Base-by-base conservation (phyloP, 2,888 invertebrate genomes). In the Pecten maximus region DNA sequence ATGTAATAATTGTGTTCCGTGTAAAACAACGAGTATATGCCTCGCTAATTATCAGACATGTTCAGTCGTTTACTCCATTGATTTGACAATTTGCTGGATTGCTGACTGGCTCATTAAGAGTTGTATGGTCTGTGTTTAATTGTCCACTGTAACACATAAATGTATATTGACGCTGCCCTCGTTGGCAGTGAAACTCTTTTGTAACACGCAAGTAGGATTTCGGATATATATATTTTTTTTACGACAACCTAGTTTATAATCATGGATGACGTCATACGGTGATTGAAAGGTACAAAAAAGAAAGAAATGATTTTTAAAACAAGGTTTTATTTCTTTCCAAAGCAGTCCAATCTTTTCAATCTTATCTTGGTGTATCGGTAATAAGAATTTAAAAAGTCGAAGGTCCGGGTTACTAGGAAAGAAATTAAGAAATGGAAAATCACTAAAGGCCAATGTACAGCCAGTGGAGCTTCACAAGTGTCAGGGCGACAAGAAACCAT, bases 51-150 rank as follows among this genome's bases (percentile, higher is more conserved):
- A 35, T 8, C 10, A 28, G 6, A 74, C 74, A 74, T 74, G 74
- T 74, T 74, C 23, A 15, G 10, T 74, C 35, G 74, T 28, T 12
- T 3, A 8, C 1, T 12, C 74, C 23, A 74, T 74, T 74, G 74
- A 74, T 74, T 74, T 74, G 35, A 35, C 35, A 74, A 74, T 74
- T 74, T 74, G 74, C 74, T 28, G 28, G 74, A 28, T 74, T 74
- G 6, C 35, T 74, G 74, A 74, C 28, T 35, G 35, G 74, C 35
- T 74, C 74, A 16, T 74, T 74, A 74, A 6, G 28, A 54, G 35
- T 35, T 74, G 74, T 35, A 35, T 0, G 35, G 12, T 8, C 35
- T 28, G 74, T 74, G 74, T 74, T 74, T 74, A 74, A 74, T 74
- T 74, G 74, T 74, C 74, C 74, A 6, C 35, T 15, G 23, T 23